phyloP scores from a whole-genome alignment of 2,113 vertebrate genomes.

The Nycticorax nycticorax region DNA sequence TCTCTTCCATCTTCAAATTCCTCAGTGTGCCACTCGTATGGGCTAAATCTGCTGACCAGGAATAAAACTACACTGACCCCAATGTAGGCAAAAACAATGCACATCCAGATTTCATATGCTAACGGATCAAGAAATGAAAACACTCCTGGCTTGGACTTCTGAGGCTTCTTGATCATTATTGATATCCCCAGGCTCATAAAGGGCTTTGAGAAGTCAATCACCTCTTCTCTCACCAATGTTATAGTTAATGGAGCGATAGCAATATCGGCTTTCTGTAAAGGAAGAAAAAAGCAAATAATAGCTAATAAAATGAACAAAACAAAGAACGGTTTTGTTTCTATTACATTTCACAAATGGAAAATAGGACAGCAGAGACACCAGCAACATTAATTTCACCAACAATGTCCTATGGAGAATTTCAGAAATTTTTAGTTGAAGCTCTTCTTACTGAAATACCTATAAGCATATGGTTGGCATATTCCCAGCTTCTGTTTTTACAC shows the following conservation, averaged over 20 bases:
- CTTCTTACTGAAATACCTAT: neutral
- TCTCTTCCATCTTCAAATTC: constrained; percentile 97
- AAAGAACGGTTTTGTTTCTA: neutral
- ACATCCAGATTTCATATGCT: constrained; percentile 99
- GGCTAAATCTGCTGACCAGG: constrained; percentile 99
- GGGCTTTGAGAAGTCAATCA: constrained; percentile 99
- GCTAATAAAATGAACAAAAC: neutral
- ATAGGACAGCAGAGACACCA: neutral
- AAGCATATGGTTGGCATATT: neutral
- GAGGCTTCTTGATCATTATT: constrained; percentile 99
- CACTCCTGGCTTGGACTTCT: constrained; percentile 98
- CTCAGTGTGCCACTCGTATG: constrained; percentile 99
- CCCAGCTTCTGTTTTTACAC: neutral
- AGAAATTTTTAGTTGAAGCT: neutral
- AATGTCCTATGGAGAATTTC: neutral
- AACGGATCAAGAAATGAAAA: constrained; percentile 99
- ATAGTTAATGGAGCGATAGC: constrained; percentile 97
- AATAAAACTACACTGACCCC: constrained; percentile 99
- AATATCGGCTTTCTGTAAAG: constrained; percentile 96
- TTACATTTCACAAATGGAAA: constrained; percentile 6
- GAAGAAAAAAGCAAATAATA: constrained; percentile 61
- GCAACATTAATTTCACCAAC: neutral
- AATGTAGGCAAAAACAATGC: constrained; percentile 99
- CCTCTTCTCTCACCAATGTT: constrained; percentile 97
- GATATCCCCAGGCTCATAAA: constrained; percentile 99